Base-by-base conservation (phyloP, 2,888 invertebrate species). In the Notodonta dromedarius region DNA sequence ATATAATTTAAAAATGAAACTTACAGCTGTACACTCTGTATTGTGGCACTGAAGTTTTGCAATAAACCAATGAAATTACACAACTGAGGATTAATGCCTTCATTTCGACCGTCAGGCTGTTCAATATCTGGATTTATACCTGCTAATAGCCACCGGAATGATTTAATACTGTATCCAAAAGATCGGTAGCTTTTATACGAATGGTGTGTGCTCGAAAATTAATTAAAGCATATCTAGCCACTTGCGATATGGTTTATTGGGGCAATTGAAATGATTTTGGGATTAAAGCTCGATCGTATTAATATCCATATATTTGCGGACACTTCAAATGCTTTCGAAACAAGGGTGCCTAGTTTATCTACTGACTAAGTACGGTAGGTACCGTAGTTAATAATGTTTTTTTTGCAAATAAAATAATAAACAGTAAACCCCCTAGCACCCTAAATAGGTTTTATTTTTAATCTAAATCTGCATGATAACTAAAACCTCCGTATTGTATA, bases 11-110 rank as follows among this genome's bases (percentile, higher is more conserved):
- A 59, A 54, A 58, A 65, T 53, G 32, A 57, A 54, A 76, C 83
- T 82, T 74, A 85, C 83, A 50, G 57, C 78, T 56, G 63, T 79
- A 69, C 12, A 59, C 51, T 44, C 71, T 73, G n/a, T 79, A 77
- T 59, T 75, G 70, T 52, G 67, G 66, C 16, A 72, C 68, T 63
- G 83, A 79, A 75, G 71, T 78, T 80, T 83, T 85, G 59, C 80
- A 78, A 71, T 82, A 84, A 67, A 78, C 82, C 63, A 85, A 57
- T 32, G 79, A 76, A 72, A 86, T 70, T 40, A 84, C 63, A 74
- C 79, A 74, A 71, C 78, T 78, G 62, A 85, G 67, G 59, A 84
- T 71, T 68, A 84, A 78, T 59, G 70, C 75, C 73, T 85, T 88
- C 87, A 88, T 87, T 79, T 77, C 55, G 65, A 56, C 53, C 61